phyloP scores from a whole-genome alignment of 2,113 vertebrate genomes.

The Ciconia boyciana region DNA sequence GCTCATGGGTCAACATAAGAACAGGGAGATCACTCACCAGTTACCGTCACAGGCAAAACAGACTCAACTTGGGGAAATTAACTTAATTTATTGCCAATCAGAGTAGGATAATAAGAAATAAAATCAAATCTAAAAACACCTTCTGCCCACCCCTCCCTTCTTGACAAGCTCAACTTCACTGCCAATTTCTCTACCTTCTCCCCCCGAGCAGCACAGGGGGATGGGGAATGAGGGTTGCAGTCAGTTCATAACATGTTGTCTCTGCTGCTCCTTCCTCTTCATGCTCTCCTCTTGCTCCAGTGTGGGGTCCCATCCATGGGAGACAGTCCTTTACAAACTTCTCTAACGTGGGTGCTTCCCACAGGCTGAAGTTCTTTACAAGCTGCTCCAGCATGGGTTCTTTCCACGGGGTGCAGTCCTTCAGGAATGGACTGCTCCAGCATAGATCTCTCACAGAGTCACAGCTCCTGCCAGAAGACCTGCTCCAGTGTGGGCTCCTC shows the following conservation, averaged over 20 bases:
- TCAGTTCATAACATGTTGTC: fast-evolving
- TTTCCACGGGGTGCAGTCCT: too few species aligned
- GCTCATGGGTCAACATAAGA: neutral
- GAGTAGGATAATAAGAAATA: neutral
- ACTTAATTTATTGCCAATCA: neutral
- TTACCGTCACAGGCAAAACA: neutral
- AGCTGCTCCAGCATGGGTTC: fast-evolving
- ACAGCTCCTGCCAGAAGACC: neutral
- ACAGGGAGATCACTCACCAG: neutral
- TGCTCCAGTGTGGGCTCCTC: fast-evolving
- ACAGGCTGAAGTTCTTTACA: neutral
- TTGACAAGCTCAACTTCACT: neutral
- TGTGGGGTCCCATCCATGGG: neutral
- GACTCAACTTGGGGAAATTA: neutral
- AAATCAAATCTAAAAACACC: neutral
- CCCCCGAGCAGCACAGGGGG: fast-evolving
- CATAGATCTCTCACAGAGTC: fast-evolving
- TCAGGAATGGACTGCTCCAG: neutral
- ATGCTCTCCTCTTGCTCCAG: fast-evolving
- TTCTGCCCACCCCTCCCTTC: neutral
- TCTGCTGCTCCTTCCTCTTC: neutral
- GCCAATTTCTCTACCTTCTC: neutral
- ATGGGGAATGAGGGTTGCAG: neutral
- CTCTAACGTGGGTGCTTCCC: neutral
- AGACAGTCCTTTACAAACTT: neutral